Base-by-base conservation (phyloP, 2,888 invertebrate species). In the Mongoloraphidia duomilia region DNA sequence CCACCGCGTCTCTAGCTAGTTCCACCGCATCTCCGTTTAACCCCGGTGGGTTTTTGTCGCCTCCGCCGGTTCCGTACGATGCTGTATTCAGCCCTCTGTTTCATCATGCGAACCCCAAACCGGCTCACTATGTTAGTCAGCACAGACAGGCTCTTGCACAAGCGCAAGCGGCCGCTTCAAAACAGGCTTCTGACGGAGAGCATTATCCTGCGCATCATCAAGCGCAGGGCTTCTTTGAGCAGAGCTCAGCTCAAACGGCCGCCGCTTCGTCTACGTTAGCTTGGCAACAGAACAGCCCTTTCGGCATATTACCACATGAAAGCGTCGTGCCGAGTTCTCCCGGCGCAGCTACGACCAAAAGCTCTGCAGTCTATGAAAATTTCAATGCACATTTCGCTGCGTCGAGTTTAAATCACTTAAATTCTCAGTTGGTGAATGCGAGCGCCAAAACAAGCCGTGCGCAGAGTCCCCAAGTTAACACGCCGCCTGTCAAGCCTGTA, bases 41-140 rank as follows among this genome's bases (percentile, higher is more conserved):
- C 63, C 79, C 83, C 44, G 80, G 80, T 57, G 79, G 82, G 56
- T 86, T 86, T 64, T 69, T 87, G 41, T 80, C 85, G 43, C 81
- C 84, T 44, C 79, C 84, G 51, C 76, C 84, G 38, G 84, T 84
- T 52, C 80, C 80, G 58, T 89, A 88, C 67, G 88, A 88, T 65
- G 77, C 82, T 57, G 85, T 88, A 50, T 88, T 89, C 64, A 80
- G 84, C 56, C 87, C 88, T 53, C 68, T 88, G 54, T 87, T 88
- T 68, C 87, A 87, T 65, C 85, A 84, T 71, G 59, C 68, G 4
- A 80, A 79, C 56, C 76, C 82, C 10, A 84, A 84, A 65, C 82
- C 82, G 58, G 80, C 82, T 54, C 81, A 81, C 63, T 83, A 82
- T 63, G 77, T 71, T 61, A 74, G 75, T 41, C 82, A 83, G 62